phyloP scores from a whole-genome alignment of 2,888 invertebrate species.

The Camponotus fellah region DNA sequence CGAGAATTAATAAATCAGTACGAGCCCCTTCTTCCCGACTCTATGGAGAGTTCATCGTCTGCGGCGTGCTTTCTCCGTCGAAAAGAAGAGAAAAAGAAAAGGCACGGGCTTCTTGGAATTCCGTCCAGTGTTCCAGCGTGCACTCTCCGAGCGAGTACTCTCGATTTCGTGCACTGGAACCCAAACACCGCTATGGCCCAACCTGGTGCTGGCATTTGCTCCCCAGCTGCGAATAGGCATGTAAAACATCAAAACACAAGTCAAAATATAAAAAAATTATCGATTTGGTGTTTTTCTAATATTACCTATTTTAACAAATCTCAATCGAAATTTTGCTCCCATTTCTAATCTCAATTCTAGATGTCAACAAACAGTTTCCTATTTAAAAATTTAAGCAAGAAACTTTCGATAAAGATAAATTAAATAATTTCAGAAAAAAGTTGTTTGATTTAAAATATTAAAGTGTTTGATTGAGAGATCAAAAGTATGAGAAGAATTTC shows the following conservation, averaged over 20 bases:
- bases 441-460: too few species aligned
- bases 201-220: slow-evolving; percentile 55
- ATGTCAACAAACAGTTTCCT: too few species aligned
- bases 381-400: too few species aligned
- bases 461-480: not conserved
- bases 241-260: slow-evolving; percentile 66
- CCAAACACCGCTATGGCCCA: slow-evolving; percentile 70
- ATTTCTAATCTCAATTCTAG: not conserved
- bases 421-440: not conserved
- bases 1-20: slow-evolving; percentile 52
- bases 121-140: slow-evolving; percentile 72
- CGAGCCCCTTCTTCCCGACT: slow-evolving; percentile 8
- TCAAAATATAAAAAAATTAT: not conserved
- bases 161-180: slow-evolving; percentile 75
- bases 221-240: slow-evolving; percentile 54
- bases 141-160: slow-evolving; percentile 73
- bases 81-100: not conserved
- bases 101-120: slow-evolving; percentile 73
- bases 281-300: not conserved
- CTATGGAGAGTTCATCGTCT: slow-evolving; percentile 34
- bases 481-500: too few species aligned
- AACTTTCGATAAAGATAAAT: not conserved
- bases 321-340: not conserved
- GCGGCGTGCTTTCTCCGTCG: slow-evolving; percentile 13
- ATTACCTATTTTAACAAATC: not conserved